A percentile compares a stretch with the other conserved stretches of the same genome.
Conservation (phyloP, 30 jellyfish, hydroid and myxozoan species). For the Rhopilema esculentum region DNA sequence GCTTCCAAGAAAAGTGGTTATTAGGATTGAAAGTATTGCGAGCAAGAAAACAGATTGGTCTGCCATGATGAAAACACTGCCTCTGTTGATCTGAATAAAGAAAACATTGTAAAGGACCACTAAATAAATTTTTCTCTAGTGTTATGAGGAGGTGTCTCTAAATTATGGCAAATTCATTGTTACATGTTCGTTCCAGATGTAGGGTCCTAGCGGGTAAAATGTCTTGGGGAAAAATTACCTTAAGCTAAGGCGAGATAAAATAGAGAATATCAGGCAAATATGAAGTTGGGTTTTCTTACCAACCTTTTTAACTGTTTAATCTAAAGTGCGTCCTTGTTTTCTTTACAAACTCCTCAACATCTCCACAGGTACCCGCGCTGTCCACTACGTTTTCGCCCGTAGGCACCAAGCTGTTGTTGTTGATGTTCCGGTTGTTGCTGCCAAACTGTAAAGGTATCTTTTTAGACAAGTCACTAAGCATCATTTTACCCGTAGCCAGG, state of each 20-base stretch:
- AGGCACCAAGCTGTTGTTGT: background rate
- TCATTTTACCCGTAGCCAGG: no score
- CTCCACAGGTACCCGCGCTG: background rate
- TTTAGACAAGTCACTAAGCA: no score
- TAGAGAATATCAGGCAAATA: no score
- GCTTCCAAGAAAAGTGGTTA: background rate
- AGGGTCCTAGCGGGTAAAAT: no score
- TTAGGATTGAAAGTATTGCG: background rate
- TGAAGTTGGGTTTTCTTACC: no score
- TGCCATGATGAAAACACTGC: background rate
- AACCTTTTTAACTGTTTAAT: background rate
- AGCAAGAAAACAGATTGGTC: background rate
- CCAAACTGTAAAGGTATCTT: no score
- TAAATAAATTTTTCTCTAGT: background rate
- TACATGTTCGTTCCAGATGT: no score
- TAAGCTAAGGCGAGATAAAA: no score
- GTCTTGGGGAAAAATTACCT: no score
- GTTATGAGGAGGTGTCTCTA: no score
- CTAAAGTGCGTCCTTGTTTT: background rate
- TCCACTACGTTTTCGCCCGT: background rate
- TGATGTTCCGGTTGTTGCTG: background rate
- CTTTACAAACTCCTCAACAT: background rate
- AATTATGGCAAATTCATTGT: no score
- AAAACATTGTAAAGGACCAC: background rate
- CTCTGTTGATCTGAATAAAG: background rate